Base-by-base conservation (phyloP, 2,797 vertebrate species). In the Champsocephalus esox region DNA sequence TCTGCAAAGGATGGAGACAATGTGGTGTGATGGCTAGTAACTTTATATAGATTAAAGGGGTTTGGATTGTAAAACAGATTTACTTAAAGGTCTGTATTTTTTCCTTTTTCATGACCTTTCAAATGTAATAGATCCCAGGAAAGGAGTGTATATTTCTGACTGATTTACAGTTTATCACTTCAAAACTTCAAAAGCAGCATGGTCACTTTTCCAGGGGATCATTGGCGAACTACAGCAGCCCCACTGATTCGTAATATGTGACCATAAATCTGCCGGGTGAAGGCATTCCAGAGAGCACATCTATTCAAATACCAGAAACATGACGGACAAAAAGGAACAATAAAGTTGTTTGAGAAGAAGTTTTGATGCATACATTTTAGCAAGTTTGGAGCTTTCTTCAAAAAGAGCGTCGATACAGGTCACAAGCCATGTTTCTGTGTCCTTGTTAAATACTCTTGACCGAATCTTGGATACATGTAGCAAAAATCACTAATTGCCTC, bases 141-240 rank as follows among this genome's bases (percentile, higher is more conserved):
- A 64, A 66, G 62, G 62, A 73, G 21, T 63, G 21, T 58, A 24
- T 73, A 67, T 58, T 64, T 60, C 64, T 54, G 9, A 4, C 52
- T 48, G 62, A 88, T 75, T 82, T 89, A 87, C 80, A 87, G 80
- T 71, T 84, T 75, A 80, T 80, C 85, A 87, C 84, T 74, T 76
- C n/a, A 45, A 21, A 50, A 67, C 67, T 73, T 87, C 73, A 82
- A 77, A 82, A 72, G 63, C 81, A 78, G 75, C 60, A 59, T 17
- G 65, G 57, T 54, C 82, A 65, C 70, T 77, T 79, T 59, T 80
- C 73, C 63, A 34, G 44, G 75, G 52, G 55, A 10, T 61, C 70
- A 54, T 45, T 79, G 66, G 80, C 73, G 85, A 70, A 61, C 56
- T 8, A 0, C 52, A 66, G 65, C 32, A 62, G 48, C 54, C 50